Percentiles rank a stretch among this genome's conserved stretches.
Conservation (phyloP, 2,113 vertebrate species). For the Lophochroa leadbeateri region DNA sequence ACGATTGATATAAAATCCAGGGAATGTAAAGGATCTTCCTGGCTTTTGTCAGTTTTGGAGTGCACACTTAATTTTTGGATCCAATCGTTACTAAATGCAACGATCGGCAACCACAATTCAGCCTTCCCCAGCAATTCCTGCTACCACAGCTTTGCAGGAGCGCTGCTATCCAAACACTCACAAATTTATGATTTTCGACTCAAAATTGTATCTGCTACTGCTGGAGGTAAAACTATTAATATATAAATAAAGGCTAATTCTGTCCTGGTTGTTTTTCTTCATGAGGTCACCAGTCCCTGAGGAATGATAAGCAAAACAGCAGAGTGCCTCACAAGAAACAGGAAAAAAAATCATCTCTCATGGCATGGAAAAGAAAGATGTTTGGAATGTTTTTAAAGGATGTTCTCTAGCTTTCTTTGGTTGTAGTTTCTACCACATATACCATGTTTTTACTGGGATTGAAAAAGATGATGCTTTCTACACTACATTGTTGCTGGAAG, state of each 20-base stretch:
- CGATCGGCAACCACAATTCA: not conserved
- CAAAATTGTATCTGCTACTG: constrained; percentile 20
- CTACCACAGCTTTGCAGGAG: constrained; percentile 1
- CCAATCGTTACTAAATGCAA: not conserved
- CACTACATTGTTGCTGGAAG: not conserved
- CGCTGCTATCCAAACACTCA: not conserved
- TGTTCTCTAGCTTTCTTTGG: constrained; percentile 60
- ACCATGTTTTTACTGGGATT: constrained; percentile 16
- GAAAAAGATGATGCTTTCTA: not conserved
- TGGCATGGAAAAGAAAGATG: constrained; percentile 51
- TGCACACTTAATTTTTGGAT: not conserved
- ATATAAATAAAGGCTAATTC: constrained; percentile 60
- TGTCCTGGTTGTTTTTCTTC: constrained; percentile 61
- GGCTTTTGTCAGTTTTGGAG: not conserved
- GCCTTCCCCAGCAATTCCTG: not conserved
- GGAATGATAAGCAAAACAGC: constrained; percentile 60
- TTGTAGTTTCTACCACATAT: constrained; percentile 39
- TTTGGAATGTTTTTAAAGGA: constrained; percentile 67
- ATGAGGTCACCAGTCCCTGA: constrained; percentile 44
- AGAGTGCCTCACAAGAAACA: constrained; percentile 36
- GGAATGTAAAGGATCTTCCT: not conserved
- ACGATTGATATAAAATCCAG: constrained; percentile 24
- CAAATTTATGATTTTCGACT: constrained; percentile 28
- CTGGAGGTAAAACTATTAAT: constrained; percentile 57
- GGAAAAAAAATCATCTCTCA: constrained; percentile 42